Conservation (phyloP, 2,888 invertebrate species). For the Spodoptera exigua region DNA sequence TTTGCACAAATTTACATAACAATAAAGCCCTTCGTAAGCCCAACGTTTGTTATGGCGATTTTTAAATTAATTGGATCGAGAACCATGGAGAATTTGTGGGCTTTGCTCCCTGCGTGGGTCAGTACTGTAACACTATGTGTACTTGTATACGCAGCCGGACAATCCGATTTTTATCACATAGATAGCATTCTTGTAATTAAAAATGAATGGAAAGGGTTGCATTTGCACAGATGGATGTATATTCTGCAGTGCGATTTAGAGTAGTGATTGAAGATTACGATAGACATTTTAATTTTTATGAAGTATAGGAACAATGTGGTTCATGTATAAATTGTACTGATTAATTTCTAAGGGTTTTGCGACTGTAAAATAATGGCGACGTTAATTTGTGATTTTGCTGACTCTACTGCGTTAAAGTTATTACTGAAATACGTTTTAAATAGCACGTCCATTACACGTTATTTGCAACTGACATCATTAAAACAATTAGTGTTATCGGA, state of each 20-base stretch:
- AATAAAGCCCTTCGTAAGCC: constrained; percentile 81
- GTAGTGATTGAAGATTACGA: constrained; percentile 14
- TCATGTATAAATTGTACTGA: too few species aligned
- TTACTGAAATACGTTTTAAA: constrained; percentile 18
- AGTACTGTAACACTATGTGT: constrained; percentile 55
- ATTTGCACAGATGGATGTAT: constrained; percentile 36
- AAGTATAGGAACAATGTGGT: too few species aligned
- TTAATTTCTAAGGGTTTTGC: too few species aligned
- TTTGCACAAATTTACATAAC: constrained; percentile 89
- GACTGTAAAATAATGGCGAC: neutral
- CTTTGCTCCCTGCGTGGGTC: constrained; percentile 76
- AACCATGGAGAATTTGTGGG: constrained; percentile 82
- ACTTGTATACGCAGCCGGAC: constrained; percentile 38
- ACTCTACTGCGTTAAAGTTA: neutral
- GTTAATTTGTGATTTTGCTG: neutral
- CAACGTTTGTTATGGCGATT: constrained; percentile 81
- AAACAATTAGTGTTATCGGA: constrained; percentile 50
- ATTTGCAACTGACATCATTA: constrained; percentile 40
- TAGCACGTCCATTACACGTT: constrained; percentile 28
- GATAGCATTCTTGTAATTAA: constrained; percentile 37
- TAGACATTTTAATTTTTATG: neutral
- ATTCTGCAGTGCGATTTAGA: constrained; percentile 6
- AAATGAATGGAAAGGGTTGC: constrained; percentile 29
- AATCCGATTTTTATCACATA: constrained; percentile 39
- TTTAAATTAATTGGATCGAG: constrained; percentile 87